Conservation (phyloP, 2,797 vertebrate species). For the Adrianichthys oophorus region DNA sequence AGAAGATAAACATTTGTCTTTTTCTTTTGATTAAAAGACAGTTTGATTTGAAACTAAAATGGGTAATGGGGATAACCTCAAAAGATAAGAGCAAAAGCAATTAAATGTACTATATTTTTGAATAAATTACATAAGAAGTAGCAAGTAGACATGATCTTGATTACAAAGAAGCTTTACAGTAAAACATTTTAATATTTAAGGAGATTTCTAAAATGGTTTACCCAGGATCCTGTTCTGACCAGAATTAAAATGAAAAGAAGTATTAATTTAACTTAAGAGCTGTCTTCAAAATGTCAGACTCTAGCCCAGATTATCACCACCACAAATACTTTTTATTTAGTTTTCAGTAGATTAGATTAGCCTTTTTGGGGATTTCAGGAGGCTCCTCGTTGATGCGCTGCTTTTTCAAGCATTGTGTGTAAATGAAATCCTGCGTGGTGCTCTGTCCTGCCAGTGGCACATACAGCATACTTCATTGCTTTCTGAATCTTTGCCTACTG, state of each 20-base stretch:
- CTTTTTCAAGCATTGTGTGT: constrained; percentile 23
- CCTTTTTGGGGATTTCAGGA: constrained; percentile 23
- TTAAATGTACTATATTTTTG: neutral
- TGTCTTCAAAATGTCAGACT: neutral
- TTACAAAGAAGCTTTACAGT: neutral
- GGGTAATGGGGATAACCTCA: neutral
- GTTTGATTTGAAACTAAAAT: constrained; percentile 1
- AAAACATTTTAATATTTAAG: neutral
- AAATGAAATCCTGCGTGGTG: constrained; percentile 31
- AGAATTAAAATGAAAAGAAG: constrained; percentile 1
- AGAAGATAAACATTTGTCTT: neutral
- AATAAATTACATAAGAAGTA: neutral
- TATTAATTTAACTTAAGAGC: neutral
- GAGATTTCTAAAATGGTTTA: neutral
- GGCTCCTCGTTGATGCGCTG: constrained; percentile 11
- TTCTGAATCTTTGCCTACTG: constrained; percentile 57
- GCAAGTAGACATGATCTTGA: constrained; percentile 6
- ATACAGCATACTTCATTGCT: constrained; percentile 36
- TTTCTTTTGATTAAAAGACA: neutral
- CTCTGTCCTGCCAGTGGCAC: constrained; percentile 35
- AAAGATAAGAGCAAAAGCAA: neutral
- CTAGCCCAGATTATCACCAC: constrained; percentile 3
- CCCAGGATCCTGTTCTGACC: constrained; percentile 5
- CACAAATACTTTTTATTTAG: constrained; percentile 9
- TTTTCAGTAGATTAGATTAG: neutral